Conservation (phyloP, 2,888 invertebrate genomes). For the Drosophila imparisetae region DNA sequence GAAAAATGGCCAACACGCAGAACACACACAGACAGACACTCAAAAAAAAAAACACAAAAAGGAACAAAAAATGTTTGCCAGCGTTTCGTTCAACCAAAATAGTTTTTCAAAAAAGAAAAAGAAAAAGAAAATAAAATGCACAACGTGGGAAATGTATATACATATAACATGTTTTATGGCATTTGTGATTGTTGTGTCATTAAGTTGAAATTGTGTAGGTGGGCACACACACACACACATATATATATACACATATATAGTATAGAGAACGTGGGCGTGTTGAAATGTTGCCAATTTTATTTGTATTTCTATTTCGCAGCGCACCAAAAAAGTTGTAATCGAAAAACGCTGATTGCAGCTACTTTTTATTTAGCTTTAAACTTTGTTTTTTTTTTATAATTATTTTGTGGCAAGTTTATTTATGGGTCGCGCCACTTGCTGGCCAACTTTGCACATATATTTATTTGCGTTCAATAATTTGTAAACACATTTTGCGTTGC, state of each 20-base stretch:
- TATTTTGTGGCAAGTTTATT: slow-evolving; percentile 74
- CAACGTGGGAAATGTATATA: neutral
- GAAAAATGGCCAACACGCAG: slow-evolving; percentile 33
- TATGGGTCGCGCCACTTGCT: slow-evolving; percentile 48
- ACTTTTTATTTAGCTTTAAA: slow-evolving; percentile 16
- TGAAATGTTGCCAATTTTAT: slow-evolving; percentile 65
- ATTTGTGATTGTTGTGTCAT: slow-evolving; percentile 80
- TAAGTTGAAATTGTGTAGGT: slow-evolving; percentile 81
- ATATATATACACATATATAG: slow-evolving; percentile 1
- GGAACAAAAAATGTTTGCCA: slow-evolving; percentile 14
- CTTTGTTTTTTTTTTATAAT: slow-evolving; percentile 54
- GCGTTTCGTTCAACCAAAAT: slow-evolving; percentile 47
- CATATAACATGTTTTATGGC: slow-evolving; percentile 77
- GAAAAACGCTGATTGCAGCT: slow-evolving; percentile 62
- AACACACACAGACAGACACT: slow-evolving; percentile 31
- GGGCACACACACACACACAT: slow-evolving; percentile 52
- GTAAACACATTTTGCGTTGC: slow-evolving; percentile 64
- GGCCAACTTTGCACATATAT: slow-evolving; percentile 49
- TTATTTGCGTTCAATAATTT: slow-evolving; percentile 78
- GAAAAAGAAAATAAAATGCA: slow-evolving; percentile 14
- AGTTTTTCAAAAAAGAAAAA: slow-evolving; percentile 48
- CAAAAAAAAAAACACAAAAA: neutral
- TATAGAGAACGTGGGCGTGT: slow-evolving; percentile 50
- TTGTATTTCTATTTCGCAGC: slow-evolving; percentile 60
- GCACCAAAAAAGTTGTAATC: slow-evolving; percentile 73